Evolutionary conservation across 1,140 invertebrate genomes (phyloP), one percentile per base, ranked within the genome.

Genomic region (Drosophila melanica): DNA sequence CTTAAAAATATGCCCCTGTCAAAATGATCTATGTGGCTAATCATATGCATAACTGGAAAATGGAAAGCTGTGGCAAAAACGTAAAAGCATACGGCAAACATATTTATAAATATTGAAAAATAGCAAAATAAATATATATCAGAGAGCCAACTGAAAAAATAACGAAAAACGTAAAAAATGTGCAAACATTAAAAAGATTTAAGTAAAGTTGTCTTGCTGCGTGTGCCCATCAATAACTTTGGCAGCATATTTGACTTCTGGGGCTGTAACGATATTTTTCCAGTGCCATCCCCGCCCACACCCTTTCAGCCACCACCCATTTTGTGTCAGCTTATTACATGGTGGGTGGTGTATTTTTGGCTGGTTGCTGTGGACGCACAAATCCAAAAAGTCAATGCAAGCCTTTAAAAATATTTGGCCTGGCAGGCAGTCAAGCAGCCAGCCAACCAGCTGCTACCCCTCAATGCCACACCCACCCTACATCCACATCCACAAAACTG

Each of bases 151-250:
- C 8, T 35, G 33, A 35, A 35, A 37, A 30, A 50, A 50, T 16
- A 50, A 14, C 47, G 33, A 44, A 62, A 27, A 55, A 41, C 65
- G 77, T 76, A 82, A 87, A 79, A 87, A 87, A 87, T 87, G 79
- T 53, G 58, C 81, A 84, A 87, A 87, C 84, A 87, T 87, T 87
- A 87, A 87, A 87, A 81, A 87, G 84, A 87, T 87, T 87, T 87
- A 84, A 89, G 79, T 81, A 89, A 87, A 87, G 89, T 87, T 89
- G 84, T 87, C 87, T 89, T 87, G 79, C 66, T 89, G 84, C 84
- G 84, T 89, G 77, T 39, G 79, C 73, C 84, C 84, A 87, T 87
- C 84, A 87, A 87, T 87, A 87, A 87, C 84, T 77, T 87, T 82
- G 76, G 51, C 79, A 89, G 82, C 84, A 87, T 85, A 85, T 85